Percentiles rank a stretch among this genome's conserved stretches.
phyloP scores from a whole-genome alignment of 2,113 vertebrate species.

The Prietella phreatophila region DNA sequence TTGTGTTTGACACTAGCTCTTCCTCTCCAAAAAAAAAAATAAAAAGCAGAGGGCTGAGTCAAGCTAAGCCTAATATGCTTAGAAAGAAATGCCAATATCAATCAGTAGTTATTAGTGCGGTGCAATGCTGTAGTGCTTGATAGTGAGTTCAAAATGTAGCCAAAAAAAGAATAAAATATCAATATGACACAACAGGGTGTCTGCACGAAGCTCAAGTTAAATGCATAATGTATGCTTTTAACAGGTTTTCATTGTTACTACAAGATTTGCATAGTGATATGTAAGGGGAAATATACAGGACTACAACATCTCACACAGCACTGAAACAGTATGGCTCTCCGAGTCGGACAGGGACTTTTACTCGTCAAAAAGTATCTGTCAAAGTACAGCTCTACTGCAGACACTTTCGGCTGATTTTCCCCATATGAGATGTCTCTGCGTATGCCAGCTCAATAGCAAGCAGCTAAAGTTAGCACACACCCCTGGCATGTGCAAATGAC shows the following conservation, averaged over 20 bases:
- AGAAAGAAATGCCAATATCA: slow-evolving; percentile 25
- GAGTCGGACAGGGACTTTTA: background rate
- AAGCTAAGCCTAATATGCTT: background rate
- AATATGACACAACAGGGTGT: slow-evolving; percentile 6
- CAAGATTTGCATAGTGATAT: background rate
- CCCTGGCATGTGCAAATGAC: slow-evolving; percentile 28
- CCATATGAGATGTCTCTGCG: slow-evolving; percentile 5
- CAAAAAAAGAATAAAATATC: background rate
- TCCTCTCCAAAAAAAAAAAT: background rate
- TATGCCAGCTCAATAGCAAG: slow-evolving; percentile 21
- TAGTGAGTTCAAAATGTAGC: background rate
- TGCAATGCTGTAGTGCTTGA: background rate
- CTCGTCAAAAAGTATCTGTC: slow-evolving; percentile 30
- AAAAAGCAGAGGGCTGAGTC: background rate
- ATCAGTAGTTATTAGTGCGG: slow-evolving; percentile 16
- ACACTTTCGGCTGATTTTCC: slow-evolving; percentile 25
- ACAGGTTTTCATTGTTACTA: background rate
- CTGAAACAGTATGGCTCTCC: background rate
- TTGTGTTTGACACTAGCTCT: slow-evolving; percentile 17
- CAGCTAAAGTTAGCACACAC: slow-evolving; percentile 26
- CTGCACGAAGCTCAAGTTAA: background rate
- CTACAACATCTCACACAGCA: background rate
- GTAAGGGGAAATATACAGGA: background rate
- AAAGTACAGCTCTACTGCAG: slow-evolving; percentile 10
- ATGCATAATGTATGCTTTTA: background rate